phyloP scores from a whole-genome alignment of 37 sponge, comb jelly and placozoan genomes.

The Theonella swinhoei region DNA sequence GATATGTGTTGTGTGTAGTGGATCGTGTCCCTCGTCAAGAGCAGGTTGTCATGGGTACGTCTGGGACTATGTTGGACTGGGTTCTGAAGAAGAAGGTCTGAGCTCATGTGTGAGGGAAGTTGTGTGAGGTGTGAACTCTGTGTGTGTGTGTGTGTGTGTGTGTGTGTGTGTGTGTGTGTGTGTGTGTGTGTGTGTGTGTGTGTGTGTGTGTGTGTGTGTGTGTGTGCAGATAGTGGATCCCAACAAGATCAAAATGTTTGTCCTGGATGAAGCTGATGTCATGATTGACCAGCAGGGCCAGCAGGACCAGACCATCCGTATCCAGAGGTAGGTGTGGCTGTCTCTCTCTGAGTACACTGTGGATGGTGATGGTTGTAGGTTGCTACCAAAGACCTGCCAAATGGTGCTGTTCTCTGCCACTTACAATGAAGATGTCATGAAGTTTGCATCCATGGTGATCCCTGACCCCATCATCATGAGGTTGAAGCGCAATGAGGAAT shows the following conservation, averaged over 20 bases:
- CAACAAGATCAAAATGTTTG: conserved; percentile 78
- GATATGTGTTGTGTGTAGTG: not conserved
- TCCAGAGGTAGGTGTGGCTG: conserved; percentile 71
- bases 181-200: not conserved
- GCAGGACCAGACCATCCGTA: conserved; percentile 91
- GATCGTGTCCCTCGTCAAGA: not conserved
- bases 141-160: not conserved
- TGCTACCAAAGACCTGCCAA: conserved; percentile 60
- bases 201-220: conserved; percentile 5
- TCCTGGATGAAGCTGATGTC: conserved; percentile 96
- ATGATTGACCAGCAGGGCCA: conserved; percentile 95
- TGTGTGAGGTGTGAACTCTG: not conserved
- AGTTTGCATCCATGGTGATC: conserved; percentile 80
- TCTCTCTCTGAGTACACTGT: not conserved
- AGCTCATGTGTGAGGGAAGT: too few species aligned
- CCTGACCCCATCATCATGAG: conserved; percentile 70
- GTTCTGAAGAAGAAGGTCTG: conserved; percentile 60
- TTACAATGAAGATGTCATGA: conserved; percentile 90
- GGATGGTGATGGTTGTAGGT: not conserved
- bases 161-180: not conserved
- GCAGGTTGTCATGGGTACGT: conserved; percentile 91
- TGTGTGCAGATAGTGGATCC: conserved; percentile 69
- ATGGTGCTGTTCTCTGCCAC: conserved; percentile 91
- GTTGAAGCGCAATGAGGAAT: conserved; percentile 84
- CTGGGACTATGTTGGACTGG: conserved; percentile 94